Conservation (phyloP, 2,113 vertebrate species). For the Rattus norvegicus region DNA sequence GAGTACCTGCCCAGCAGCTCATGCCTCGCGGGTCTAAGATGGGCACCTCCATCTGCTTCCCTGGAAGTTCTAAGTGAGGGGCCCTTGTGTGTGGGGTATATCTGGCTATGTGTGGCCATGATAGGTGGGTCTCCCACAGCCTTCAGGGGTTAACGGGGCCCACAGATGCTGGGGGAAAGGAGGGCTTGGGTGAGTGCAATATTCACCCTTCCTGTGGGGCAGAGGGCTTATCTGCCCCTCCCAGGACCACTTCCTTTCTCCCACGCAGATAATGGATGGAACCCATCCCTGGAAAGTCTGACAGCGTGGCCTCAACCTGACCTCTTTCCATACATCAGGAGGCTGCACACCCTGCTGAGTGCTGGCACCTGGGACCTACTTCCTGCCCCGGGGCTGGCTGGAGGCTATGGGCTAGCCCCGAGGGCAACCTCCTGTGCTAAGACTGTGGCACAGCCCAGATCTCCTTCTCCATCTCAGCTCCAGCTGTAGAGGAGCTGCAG, state of each 20-base stretch:
- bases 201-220: constrained; percentile 42
- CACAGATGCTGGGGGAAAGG: neutral
- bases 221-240: constrained; percentile 13
- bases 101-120: neutral
- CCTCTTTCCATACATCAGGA: neutral
- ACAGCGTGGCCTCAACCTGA: rapidly evolving
- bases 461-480: neutral
- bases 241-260: constrained; percentile 67
- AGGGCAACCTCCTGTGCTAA: neutral
- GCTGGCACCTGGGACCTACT: constrained; percentile 34
- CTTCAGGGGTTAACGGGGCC: neutral
- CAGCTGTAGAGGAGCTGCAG: rapidly evolving
- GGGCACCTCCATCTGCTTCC: rapidly evolving
- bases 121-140: neutral
- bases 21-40: rapidly evolving
- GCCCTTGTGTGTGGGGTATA: neutral
- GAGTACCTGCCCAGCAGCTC: neutral
- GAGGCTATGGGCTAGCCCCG: neutral
- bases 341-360: rapidly evolving
- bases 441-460: rapidly evolving
- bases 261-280: neutral
- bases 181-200: rapidly evolving
- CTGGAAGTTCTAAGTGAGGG: neutral
- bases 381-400: neutral
- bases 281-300: constrained; percentile 66